Conservation (phyloP, 2,797 vertebrate genomes). For the Gambusia yucatana region DNA sequence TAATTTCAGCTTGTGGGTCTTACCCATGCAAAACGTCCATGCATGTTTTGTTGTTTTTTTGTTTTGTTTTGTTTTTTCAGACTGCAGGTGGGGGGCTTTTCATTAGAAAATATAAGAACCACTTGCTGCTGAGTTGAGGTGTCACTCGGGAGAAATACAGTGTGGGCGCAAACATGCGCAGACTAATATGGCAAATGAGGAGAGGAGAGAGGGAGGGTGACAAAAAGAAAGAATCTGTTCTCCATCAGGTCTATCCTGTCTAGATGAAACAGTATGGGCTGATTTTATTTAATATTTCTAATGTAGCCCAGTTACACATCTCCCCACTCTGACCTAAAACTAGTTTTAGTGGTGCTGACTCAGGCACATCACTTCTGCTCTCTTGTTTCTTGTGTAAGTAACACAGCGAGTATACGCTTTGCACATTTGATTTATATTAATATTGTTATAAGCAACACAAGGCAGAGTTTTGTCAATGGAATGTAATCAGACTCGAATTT, state of each 20-base stretch:
- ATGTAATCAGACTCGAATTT: background rate
- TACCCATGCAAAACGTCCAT: conserved; percentile 19
- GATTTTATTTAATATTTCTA: conserved; percentile 45
- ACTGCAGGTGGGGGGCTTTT: conserved; percentile 11
- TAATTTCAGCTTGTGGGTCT: conserved; percentile 25
- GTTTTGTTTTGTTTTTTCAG: conserved; percentile 1
- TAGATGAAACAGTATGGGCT: conserved; percentile 19
- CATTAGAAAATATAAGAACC: conserved; percentile 17
- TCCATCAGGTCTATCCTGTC: conserved; percentile 25
- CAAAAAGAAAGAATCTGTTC: conserved; percentile 6
- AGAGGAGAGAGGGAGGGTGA: conserved; percentile 2
- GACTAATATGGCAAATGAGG: conserved; percentile 36
- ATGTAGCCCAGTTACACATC: conserved; percentile 49
- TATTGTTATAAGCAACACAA: background rate
- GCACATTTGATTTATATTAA: background rate
- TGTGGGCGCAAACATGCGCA: conserved; percentile 33
- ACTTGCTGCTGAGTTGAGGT: conserved; percentile 33
- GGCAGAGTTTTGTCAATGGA: background rate
- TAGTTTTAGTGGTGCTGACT: conserved; percentile 44
- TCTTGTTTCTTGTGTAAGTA: background rate
- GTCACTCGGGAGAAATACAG: conserved; percentile 26
- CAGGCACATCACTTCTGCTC: conserved; percentile 24
- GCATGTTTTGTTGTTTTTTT: background rate
- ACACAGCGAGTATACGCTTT: background rate
- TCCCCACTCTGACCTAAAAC: conserved; percentile 50